Evolutionary conservation across 1,140 invertebrate species (phyloP).

Genomic region (Sipha flava): DNA sequence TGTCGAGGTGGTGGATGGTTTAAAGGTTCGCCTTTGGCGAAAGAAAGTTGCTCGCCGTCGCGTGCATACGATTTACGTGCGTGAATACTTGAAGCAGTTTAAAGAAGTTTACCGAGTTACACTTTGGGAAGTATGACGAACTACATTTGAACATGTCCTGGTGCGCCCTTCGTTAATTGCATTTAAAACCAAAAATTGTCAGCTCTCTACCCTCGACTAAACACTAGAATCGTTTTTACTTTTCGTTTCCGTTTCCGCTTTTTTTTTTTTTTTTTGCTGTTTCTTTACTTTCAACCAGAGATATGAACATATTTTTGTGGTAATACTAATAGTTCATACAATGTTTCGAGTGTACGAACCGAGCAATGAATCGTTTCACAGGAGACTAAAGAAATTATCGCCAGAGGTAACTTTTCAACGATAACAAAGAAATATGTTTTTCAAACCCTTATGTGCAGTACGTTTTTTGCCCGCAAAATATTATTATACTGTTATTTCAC

Average conservation of each 20-base stretch:
- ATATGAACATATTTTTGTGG: not conserved
- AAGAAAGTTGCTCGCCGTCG: not conserved
- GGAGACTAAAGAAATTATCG: too few species aligned
- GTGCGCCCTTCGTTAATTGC: not conserved
- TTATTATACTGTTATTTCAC: too few species aligned
- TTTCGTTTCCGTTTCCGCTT: too few species aligned
- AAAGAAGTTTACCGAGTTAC: constrained; percentile 9
- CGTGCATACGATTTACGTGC: not conserved
- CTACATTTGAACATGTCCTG: not conserved
- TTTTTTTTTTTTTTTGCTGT: not conserved
- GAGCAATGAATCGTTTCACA: too few species aligned
- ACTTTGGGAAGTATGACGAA: constrained; percentile 5
- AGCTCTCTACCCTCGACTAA: not conserved
- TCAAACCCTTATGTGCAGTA: too few species aligned
- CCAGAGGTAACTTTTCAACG: too few species aligned
- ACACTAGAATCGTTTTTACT: too few species aligned
- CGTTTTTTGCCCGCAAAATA: too few species aligned
- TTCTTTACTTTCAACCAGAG: not conserved
- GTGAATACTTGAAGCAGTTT: not conserved
- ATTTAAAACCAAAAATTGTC: not conserved
- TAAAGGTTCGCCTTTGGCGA: not conserved
- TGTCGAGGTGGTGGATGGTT: not conserved
- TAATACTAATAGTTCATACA: not conserved
- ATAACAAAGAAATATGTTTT: too few species aligned
- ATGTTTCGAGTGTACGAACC: too few species aligned